Base-by-base conservation (phyloP, 92 coral and sea anemone genomes). In the Scolanthus callimorphus region DNA sequence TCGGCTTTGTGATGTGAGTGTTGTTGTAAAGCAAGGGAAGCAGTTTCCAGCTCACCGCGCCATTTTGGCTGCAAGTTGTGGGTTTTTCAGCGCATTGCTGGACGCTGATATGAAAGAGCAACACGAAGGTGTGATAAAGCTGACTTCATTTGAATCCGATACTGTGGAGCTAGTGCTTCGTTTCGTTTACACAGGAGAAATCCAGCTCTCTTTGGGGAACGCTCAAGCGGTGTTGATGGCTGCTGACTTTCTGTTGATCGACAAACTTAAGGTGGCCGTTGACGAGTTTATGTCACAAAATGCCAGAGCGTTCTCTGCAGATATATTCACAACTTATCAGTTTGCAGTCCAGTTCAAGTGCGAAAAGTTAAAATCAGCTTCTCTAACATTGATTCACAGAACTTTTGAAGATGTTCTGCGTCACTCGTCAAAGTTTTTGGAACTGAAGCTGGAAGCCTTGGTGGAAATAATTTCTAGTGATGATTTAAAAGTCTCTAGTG, bases 141-240 rank as follows among this genome's bases (percentile, higher is more conserved):
- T 92, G 28, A 78, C 80, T 13, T 96, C 96, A 3, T 60, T 92
- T 59, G 62, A 83, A 25, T 80, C 98, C 23, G 94, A 88, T 17
- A 88, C 85, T 4, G 88, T 92, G 98, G 98, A 92, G 43, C 79
- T 88, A 25, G 69, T 92, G 38, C 70, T 92, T 51, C 94, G 88
- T 62, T 92, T 92, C 73, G 89, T 92, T 2, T 92, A 92, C 47
- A 92, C 98, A n/a, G 98, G 88, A 64, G 63, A 91, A 4, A 85
- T 92, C 23, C 77, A 88, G 88, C 96, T 92, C 26, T 88, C 92
- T 71, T 96, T 92, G 49, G 98, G 88, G 69, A 92, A 92, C 74
- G 98, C 88, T 2, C 98, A 92, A 63, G 90, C 96, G 6, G 58
- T 92, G 30, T 68, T 92, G 30, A 96, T 96, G 57, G 98, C 98